A percentile compares a stretch with the other conserved stretches of the same genome.
Evolutionary conservation across 2,797 vertebrate species (phyloP).

Genomic region (Sebastes alutus): DNA sequence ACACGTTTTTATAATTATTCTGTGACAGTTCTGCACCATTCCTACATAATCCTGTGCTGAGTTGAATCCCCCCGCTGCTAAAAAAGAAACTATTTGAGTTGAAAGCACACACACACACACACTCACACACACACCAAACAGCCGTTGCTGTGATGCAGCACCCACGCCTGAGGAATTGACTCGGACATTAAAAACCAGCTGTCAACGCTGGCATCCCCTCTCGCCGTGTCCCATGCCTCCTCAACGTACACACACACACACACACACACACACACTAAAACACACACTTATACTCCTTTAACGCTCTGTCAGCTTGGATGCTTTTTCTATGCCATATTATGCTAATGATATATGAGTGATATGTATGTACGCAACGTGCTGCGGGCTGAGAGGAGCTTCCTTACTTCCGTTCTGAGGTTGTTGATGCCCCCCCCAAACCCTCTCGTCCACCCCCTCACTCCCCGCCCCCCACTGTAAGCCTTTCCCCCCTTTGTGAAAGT

Average conservation of each 20-base stretch:
- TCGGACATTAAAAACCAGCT: constrained; percentile 27
- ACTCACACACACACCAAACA: constrained; percentile 17
- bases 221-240: constrained; percentile 61
- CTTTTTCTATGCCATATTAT: constrained; percentile 80
- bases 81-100: constrained; percentile 22
- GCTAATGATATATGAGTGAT: constrained; percentile 79
- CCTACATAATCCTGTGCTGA: constrained; percentile 28
- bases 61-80: constrained; percentile 6
- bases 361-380: constrained; percentile 77
- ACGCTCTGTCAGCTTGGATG: constrained; percentile 76
- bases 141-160: constrained; percentile 32
- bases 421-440: constrained; percentile 54
- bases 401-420: constrained; percentile 59
- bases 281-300: constrained; percentile 59
- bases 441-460: constrained; percentile 1
- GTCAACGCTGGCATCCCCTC: constrained; percentile 12
- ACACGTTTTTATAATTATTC: constrained; percentile 48
- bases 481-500: constrained; percentile 72
- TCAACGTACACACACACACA: constrained; percentile 21
- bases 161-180: constrained; percentile 22
- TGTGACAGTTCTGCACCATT: constrained; percentile 30
- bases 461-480: constrained; percentile 35
- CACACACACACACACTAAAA: constrained; percentile 32
- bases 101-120: constrained; percentile 23
- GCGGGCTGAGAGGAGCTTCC: constrained; percentile 71